Conservation (phyloP, 1,140 invertebrate genomes). For the Drosophila jambulina region DNA sequence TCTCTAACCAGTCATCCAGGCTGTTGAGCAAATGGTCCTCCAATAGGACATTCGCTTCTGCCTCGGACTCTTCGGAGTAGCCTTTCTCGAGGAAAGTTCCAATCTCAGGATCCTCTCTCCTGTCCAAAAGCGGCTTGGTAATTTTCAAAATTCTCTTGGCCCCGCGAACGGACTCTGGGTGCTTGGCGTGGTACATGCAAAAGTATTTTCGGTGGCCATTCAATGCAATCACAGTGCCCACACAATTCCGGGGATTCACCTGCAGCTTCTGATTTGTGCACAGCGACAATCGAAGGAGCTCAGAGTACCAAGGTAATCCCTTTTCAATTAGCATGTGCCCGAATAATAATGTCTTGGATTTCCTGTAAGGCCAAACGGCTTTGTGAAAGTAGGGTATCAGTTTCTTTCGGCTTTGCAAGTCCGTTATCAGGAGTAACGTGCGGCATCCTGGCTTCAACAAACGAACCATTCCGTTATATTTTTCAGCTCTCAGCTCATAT, state of each 20-base stretch:
- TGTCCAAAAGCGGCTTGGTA: slow-evolving; percentile 82
- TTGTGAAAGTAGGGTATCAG: slow-evolving; percentile 96
- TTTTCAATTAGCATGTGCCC: slow-evolving; percentile 96
- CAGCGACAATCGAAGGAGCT: slow-evolving; percentile 93
- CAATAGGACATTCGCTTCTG: slow-evolving; percentile 74
- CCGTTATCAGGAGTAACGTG: slow-evolving; percentile 95
- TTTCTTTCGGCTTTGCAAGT: slow-evolving; percentile 93
- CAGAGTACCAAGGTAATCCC: slow-evolving; percentile 96
- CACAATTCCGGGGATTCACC: slow-evolving; percentile 98
- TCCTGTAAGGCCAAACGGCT: slow-evolving; percentile 97
- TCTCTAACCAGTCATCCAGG: slow-evolving; percentile 97
- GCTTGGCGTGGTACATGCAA: slow-evolving; percentile 99
- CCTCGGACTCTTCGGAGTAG: slow-evolving; percentile 90
- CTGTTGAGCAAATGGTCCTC: slow-evolving; percentile 95
- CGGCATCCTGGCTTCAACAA: slow-evolving; percentile 97
- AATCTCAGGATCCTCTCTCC: slow-evolving; percentile 88
- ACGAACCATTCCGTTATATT: slow-evolving; percentile 97
- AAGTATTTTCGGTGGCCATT: slow-evolving; percentile 99
- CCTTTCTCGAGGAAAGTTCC: slow-evolving; percentile 92
- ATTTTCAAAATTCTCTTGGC: slow-evolving; percentile 82
- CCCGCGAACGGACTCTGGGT: slow-evolving; percentile 87
- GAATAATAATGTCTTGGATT: slow-evolving; percentile 98
- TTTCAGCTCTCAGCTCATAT: slow-evolving; percentile 97
- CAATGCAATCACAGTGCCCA: slow-evolving; percentile 97
- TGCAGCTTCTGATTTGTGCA: slow-evolving; percentile 92